A percentile compares a stretch with the other conserved stretches of the same genome.
Conservation (phyloP, 2,113 vertebrate genomes). For the Cheirogaleus medius region DNA sequence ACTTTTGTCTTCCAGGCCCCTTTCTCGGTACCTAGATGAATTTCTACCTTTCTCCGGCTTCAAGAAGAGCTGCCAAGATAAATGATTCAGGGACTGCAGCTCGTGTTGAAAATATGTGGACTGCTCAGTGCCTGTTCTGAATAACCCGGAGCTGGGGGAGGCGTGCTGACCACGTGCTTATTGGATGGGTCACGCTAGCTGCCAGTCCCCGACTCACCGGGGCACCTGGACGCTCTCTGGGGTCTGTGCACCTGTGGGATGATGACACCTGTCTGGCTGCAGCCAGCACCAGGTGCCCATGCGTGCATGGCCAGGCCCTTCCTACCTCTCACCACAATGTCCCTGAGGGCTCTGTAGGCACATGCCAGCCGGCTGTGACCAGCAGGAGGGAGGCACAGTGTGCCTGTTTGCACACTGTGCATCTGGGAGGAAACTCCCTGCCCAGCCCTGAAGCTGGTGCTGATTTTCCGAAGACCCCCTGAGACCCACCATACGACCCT, state of each 20-base stretch:
- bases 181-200: not conserved
- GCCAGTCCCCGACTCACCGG: not conserved
- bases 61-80: constrained; percentile 73
- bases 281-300: not conserved
- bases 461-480: not conserved
- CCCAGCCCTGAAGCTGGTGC: not conserved
- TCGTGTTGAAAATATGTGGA: not conserved
- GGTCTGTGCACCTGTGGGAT: not conserved
- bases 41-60: constrained; percentile 69
- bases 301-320: not conserved
- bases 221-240: not conserved
- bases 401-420: not conserved
- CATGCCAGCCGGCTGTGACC: not conserved
- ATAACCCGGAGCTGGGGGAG: not conserved
- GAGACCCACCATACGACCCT: not conserved
- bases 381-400: not conserved
- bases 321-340: not conserved
- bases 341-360: not conserved
- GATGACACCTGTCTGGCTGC: not conserved
- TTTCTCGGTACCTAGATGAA: constrained; percentile 73
- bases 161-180: not conserved
- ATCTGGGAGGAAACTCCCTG: not conserved
- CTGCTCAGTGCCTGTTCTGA: not conserved
- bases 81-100: constrained; percentile 65
- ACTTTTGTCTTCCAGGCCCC: constrained; percentile 52